Base-by-base conservation (phyloP, 37 sponge, comb jelly and placozoan species). In the Aphrocallistes beatrix region DNA sequence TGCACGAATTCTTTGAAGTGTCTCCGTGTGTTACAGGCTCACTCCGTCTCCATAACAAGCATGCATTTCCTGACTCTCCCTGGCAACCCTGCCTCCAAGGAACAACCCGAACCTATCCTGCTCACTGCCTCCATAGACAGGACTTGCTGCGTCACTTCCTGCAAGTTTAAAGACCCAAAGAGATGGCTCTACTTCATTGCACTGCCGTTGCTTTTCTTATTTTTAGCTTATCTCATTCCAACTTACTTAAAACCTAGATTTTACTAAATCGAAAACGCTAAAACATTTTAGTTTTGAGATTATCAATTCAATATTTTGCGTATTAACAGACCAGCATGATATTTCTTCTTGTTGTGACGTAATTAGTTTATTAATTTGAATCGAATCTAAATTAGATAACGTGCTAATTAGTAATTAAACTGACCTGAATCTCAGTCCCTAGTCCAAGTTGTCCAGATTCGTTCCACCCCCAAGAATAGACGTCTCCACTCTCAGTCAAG, bases 391-490 rank as follows among this genome's bases (percentile, higher is more conserved):
- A n/a, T n/a, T n/a, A n/a, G n/a, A n/a, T n/a, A n/a, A n/a, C 21
- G 34, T 60, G 34, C 10, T 42, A 19, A 60, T 32, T 25, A 19
- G n/a, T 60, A 60, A 60, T 3, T 60, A 19, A 30, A 6, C 3
- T 13, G 10, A 60, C 75, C 75, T 60, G 75, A 13, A 60, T 13
- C 8, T 25, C 28, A 19, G 75, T 32, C n/a, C 36, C 69, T 23
- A 51, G 37, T n/a, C 86, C 86, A 32, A 86, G 86, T 48, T 86
- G 86, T 23, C 82, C 45, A 37, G 38, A 37, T n/a, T 39, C 36
- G 39, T 86, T 81, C 82, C 82, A 86, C 17, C 86, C 86, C 86
- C 86, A 86, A 19, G 86, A 81, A 82, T 86, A 86, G 39, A 86
- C 42, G 38, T 86, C 86, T 0, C 86, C 82, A 81, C 48, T 81